Base-by-base conservation (phyloP, 2,797 vertebrate species). In the Smutsia temminckii region DNA sequence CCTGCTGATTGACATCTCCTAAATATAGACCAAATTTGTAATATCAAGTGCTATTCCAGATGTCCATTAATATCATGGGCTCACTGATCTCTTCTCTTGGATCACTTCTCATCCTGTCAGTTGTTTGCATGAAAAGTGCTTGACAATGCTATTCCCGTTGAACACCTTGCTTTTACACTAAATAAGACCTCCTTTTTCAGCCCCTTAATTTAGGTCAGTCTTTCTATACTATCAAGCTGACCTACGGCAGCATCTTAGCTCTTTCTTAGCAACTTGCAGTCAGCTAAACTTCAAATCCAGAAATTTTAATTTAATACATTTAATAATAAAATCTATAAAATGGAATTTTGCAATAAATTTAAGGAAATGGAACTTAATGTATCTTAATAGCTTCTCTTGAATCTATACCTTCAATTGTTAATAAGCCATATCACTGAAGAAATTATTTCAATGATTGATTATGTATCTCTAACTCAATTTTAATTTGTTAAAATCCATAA, bases 381-480 rank as follows among this genome's bases (percentile, higher is more conserved):
- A 34, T 94, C 78, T 92, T 84, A 93, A 77, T 96, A 94, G 84
- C 96, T 96, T 40, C 91, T 79, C 69, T 94, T 80, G 87, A 96
- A 90, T 89, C 91, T 87, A 81, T 91, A 81, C 49, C 72, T 96
- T 91, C 51, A 93, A 68, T 91, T 97, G 88, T 84, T 71, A 95
- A 63, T 86, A 87, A 97, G 91, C 71, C 55, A 0, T 68, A 96
- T 96, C 83, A 96, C 85, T 94, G 77, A 95, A 42, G 69, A 93
- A 97, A 94, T 34, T 32, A 40, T 59, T 97, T 92, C 23, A 86
- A 66, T 84, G 51, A 94, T 89, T 93, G 53, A 96, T 92, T 93
- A 90, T 93, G 40, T 90, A 84, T 96, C 87, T 64, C 84, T 85
- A 95, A 53, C 61, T 66, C 18, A 91, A 81, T 98, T 97, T 97